phyloP scores from a whole-genome alignment of 2,888 invertebrate species.

The Hirtodrosophila trivittata region DNA sequence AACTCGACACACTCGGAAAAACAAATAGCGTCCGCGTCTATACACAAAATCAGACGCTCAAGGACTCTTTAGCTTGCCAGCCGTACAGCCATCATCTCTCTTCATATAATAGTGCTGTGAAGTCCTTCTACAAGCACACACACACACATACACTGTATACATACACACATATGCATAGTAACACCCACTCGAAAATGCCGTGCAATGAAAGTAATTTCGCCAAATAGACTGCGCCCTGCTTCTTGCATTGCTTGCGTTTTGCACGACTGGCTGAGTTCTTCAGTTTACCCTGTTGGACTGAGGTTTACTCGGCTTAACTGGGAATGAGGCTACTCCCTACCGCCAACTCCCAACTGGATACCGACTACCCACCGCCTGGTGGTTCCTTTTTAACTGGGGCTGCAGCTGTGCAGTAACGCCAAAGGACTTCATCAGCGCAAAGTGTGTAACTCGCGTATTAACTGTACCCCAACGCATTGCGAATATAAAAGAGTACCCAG shows the following conservation, averaged over 20 bases:
- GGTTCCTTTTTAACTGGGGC: neutral
- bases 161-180: constrained; percentile 23
- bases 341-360: neutral
- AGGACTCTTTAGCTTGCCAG: constrained; percentile 76
- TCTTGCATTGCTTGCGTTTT: constrained; percentile 5
- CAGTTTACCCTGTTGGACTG: neutral
- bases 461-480: too few species aligned
- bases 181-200: constrained; percentile 58
- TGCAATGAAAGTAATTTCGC: constrained; percentile 79
- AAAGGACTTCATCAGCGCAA: constrained; percentile 14
- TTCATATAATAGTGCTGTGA: constrained; percentile 14
- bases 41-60: constrained; percentile 81
- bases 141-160: constrained; percentile 19
- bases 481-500: too few species aligned
- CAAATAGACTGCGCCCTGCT: constrained; percentile 67
- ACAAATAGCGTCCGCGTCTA: constrained; percentile 76
- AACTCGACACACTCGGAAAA: constrained; percentile 44
- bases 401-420: constrained; percentile 11
- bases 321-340: neutral
- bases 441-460: constrained; percentile 7
- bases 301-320: neutral
- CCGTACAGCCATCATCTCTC: constrained; percentile 10
- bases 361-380: constrained; percentile 14
- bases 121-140: constrained; percentile 14
- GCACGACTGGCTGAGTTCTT: constrained; percentile 3